Evolutionary conservation across 2,113 vertebrate species (phyloP).

Genomic region (Corydoras sp.): DNA sequence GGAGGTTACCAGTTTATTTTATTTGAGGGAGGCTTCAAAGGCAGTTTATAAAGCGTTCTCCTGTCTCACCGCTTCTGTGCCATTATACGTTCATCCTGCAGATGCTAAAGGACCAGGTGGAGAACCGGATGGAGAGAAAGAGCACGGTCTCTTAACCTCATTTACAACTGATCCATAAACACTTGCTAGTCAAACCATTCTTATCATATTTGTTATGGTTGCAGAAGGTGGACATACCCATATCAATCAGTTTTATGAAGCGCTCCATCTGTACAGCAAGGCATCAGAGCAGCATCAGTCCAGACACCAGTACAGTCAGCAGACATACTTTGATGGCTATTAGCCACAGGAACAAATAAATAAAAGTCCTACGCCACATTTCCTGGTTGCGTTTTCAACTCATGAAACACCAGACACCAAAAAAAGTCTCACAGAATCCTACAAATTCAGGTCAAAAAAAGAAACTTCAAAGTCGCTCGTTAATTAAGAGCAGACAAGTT

Average conservation of each 20-base stretch:
- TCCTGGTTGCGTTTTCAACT: constrained; percentile 37
- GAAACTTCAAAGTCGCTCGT: constrained; percentile 44
- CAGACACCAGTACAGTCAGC: not conserved
- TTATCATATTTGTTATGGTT: not conserved
- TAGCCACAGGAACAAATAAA: constrained; percentile 43
- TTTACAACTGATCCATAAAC: not conserved
- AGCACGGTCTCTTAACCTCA: not conserved
- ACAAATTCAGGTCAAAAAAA: constrained; percentile 39
- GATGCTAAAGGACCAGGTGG: constrained; percentile 27
- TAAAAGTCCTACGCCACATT: constrained; percentile 35
- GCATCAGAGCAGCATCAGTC: not conserved
- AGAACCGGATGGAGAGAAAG: constrained; percentile 10
- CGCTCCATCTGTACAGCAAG: no score
- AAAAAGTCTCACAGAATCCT: constrained; percentile 35
- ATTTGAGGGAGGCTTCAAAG: constrained; percentile 47
- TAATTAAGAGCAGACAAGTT: constrained; percentile 45
- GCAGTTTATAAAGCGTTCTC: constrained; percentile 46
- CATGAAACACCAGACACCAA: constrained; percentile 44
- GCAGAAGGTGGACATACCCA: not conserved
- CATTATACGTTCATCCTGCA: constrained; percentile 42
- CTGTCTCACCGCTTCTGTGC: constrained; percentile 36
- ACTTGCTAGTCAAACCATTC: no score
- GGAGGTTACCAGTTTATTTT: constrained; percentile 38
- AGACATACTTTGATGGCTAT: constrained; percentile 16
- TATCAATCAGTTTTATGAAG: no score